Conservation (phyloP, 2,888 invertebrate genomes). For the Hymenopus coronatus region DNA sequence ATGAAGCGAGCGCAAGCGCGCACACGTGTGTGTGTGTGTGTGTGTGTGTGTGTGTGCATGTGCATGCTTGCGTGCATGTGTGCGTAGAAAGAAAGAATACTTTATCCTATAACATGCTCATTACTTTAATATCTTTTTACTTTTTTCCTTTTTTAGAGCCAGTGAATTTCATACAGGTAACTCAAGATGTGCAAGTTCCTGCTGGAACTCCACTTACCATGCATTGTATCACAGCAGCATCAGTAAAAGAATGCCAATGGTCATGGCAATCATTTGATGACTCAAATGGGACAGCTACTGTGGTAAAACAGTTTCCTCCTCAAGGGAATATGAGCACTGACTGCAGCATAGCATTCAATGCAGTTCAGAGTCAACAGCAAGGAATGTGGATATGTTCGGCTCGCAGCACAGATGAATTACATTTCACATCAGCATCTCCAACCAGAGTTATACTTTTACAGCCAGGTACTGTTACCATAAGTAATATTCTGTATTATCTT, state of each 20-base stretch:
- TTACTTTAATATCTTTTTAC: neutral
- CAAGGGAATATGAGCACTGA: slow-evolving; percentile 44
- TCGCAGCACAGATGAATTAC: slow-evolving; percentile 41
- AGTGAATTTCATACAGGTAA: slow-evolving; percentile 45
- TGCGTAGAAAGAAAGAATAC: neutral
- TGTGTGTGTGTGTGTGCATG: too few relatives aligned
- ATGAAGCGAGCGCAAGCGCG: too few relatives aligned
- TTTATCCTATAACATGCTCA: neutral
- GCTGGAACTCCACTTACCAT: slow-evolving; percentile 43
- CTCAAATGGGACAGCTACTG: slow-evolving; percentile 44
- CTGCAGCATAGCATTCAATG: slow-evolving; percentile 45
- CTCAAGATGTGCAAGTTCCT: slow-evolving; percentile 45
- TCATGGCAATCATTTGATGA: slow-evolving; percentile 41
- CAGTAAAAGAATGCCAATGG: slow-evolving; percentile 47
- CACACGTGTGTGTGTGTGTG: too few relatives aligned
- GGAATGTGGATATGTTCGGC: slow-evolving; percentile 47
- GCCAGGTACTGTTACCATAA: slow-evolving; percentile 43
- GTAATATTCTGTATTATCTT: neutral
- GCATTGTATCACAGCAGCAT: slow-evolving; percentile 44
- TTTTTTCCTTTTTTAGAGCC: slow-evolving; percentile 40
- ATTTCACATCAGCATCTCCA: slow-evolving; percentile 45
- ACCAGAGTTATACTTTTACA: slow-evolving; percentile 46
- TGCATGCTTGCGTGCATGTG: too few relatives aligned
- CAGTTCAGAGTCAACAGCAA: slow-evolving; percentile 45
- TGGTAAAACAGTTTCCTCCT: slow-evolving; percentile 45